A percentile compares a stretch with the other conserved stretches of the same genome.
Evolutionary conservation across 2,797 vertebrate genomes (phyloP).

Genomic region (Etheostoma nigrum): DNA sequence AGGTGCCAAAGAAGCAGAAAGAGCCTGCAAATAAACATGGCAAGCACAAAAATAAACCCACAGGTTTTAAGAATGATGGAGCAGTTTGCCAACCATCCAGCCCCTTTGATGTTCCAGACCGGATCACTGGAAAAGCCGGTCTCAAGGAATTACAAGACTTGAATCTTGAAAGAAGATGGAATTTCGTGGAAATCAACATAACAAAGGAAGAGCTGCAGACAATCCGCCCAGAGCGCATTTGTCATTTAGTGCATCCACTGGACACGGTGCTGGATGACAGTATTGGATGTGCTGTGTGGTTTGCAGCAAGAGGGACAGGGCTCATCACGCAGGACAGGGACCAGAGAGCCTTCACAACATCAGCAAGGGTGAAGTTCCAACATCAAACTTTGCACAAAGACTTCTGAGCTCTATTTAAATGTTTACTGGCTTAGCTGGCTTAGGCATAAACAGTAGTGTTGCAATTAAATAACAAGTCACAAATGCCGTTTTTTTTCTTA

Average conservation of each 20-base stretch:
- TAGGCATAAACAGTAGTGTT: not conserved
- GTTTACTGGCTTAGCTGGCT: not conserved
- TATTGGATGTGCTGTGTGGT: slow-evolving; percentile 98
- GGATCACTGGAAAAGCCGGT: slow-evolving; percentile 90
- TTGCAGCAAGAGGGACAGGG: slow-evolving; percentile 92
- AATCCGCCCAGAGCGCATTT: slow-evolving; percentile 82
- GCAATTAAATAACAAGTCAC: not conserved
- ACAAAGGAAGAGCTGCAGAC: slow-evolving; percentile 88
- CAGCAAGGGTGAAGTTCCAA: slow-evolving; percentile 87
- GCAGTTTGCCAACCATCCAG: not conserved
- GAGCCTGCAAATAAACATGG: slow-evolving; percentile 56
- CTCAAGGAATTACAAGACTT: slow-evolving; percentile 87
- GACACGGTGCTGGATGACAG: slow-evolving; percentile 96
- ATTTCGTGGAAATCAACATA: slow-evolving; percentile 95
- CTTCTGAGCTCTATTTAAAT: not conserved
- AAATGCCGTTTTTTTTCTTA: not conserved
- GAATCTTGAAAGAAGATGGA: slow-evolving; percentile 90
- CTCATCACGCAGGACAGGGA: slow-evolving; percentile 69
- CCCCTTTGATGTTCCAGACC: slow-evolving; percentile 90
- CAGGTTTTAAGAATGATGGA: not conserved
- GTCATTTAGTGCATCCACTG: slow-evolving; percentile 90
- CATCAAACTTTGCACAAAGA: not conserved
- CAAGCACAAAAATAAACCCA: slow-evolving; percentile 50
- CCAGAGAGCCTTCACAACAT: slow-evolving; percentile 83
- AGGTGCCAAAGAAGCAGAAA: slow-evolving; percentile 67